Evolutionary conservation across 2,888 invertebrate genomes (phyloP), one percentile per base, ranked within the genome.

Genomic region (Torymus tubicola): DNA sequence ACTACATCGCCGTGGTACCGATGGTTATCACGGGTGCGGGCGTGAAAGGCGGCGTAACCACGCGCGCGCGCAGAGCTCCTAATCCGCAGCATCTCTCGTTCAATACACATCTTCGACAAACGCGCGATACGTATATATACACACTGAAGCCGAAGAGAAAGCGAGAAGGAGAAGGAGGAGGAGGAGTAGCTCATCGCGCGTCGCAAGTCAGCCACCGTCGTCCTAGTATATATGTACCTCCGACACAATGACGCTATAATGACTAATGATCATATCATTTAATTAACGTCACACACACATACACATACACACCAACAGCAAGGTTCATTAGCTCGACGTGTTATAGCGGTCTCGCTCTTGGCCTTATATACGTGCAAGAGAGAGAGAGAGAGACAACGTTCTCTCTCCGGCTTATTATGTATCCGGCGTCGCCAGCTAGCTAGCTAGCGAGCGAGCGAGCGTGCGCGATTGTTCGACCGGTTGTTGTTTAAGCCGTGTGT

Each of bases 231-330:
- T n/a, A n/a, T n/a, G n/a, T 3, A 0, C 31, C 42, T 84, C 85
- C 86, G 85, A 87, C 87, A 89, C 89, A 89, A 90, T 89, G 88
- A 89, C 87, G 87, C 86, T 87, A 88, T 88, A 89, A 90, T 89
- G 90, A 90, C 90, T 89, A 90, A 90, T 90, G 90, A 90, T 90
- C 86, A 87, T 90, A 90, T 90, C 90, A 90, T 90, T 90, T 90
- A 90, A 90, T 90, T 90, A 90, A 90, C 90, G 89, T 89, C 89
- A 87, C 88, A 88, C 88, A 31, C 31, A 31, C 3, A 42, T 8
- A 42, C 42, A 42, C 10, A 42, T 8, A 5, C 87, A 88, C 89
- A 89, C 88, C 87, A 87, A 86, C 84, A 84, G 72, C 50, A 85
- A 85, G 87, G 87, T 89, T 87, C 89, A 89, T 89, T 89, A 89